Base-by-base conservation (phyloP, 1,140 invertebrate genomes). In the Aphaenogaster floridana region DNA sequence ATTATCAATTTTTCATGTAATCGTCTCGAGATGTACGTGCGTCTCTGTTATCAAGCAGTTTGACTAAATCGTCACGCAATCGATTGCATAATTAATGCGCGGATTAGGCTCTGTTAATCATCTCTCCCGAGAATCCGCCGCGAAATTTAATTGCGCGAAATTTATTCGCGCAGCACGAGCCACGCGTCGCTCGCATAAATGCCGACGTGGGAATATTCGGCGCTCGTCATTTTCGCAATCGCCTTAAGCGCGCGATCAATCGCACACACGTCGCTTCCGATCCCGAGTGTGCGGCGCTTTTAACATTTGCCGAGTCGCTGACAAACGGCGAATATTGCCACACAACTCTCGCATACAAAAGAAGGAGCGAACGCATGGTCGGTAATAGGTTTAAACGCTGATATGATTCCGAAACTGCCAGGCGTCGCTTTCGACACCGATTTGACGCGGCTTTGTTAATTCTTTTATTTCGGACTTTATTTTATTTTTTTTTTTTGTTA, bases 151-250 rank as follows among this genome's bases (percentile, higher is more conserved):
- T 81, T 45, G 54, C 48, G 21, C 13, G n/a, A 59, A 74, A 74
- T 74, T 61, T 84, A 61, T 84, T 74, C 42, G 28, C 80, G 28
- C 15, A 39, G 6, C 7, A 15, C 48, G 17, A 17, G n/a, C 45
- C 78, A 80, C 45, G 45, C 13, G 8, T 21, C 39, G 13, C 36
- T 71, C n/a, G 48, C 63, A 34, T 54, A 48, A 85, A 85, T 48
- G 54, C 64, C 68, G 39, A 88, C 28, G 54, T 69, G 50, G 54
- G 63, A 89, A 86, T 88, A 88, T 72, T 68, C 42, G 68, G 13
- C 11, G 28, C 36, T 42, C n/a, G 9, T 48, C 50, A 39, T 63
- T 89, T 88, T 72, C 50, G 39, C 79, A 85, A 84, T 71, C 48
- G n/a, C 39, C 59, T 80, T 17, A 72, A 45, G 21, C 21, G 17